phyloP scores from a whole-genome alignment of 2,888 invertebrate genomes.

The Galeruca laticollis region DNA sequence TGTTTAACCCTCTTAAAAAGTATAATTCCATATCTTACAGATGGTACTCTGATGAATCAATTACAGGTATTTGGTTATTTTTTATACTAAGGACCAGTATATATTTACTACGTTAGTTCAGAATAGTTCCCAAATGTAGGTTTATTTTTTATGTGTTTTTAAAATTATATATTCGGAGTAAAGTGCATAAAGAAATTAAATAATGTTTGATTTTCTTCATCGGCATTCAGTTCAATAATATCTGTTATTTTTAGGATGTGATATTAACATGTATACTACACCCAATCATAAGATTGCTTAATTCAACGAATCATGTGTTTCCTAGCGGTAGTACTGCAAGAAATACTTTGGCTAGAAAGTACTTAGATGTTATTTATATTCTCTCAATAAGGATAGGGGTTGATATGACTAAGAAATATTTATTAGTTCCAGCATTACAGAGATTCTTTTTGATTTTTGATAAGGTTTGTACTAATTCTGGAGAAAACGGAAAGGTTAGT shows the following conservation, averaged over 20 bases:
- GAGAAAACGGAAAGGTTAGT: constrained; percentile 41
- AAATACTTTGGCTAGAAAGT: constrained; percentile 82
- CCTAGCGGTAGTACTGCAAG: constrained; percentile 85
- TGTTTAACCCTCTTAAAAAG: constrained; percentile 84
- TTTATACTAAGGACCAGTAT: too few relatives aligned
- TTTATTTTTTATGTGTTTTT: too few relatives aligned
- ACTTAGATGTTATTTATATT: constrained; percentile 85
- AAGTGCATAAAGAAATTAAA: too few relatives aligned
- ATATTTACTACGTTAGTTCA: too few relatives aligned
- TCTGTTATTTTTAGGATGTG: constrained; percentile 75
- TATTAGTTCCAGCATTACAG: constrained; percentile 78
- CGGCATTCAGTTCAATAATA: too few relatives aligned
- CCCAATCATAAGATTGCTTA: constrained; percentile 84
- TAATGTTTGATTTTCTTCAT: too few relatives aligned
- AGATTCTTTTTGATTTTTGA: constrained; percentile 87
- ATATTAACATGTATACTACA: constrained; percentile 86
- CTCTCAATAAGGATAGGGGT: constrained; percentile 81
- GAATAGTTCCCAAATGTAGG: too few relatives aligned
- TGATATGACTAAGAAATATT: constrained; percentile 81
- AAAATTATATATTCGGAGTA: too few relatives aligned
- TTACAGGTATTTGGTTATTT: constrained; percentile 73
- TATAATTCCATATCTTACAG: constrained; percentile 84
- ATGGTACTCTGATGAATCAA: constrained; percentile 88
- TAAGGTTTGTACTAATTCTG: constrained; percentile 73
- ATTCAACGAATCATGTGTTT: constrained; percentile 83